phyloP scores from a whole-genome alignment of 1,140 invertebrate species.

The Zaprionus africanus region DNA sequence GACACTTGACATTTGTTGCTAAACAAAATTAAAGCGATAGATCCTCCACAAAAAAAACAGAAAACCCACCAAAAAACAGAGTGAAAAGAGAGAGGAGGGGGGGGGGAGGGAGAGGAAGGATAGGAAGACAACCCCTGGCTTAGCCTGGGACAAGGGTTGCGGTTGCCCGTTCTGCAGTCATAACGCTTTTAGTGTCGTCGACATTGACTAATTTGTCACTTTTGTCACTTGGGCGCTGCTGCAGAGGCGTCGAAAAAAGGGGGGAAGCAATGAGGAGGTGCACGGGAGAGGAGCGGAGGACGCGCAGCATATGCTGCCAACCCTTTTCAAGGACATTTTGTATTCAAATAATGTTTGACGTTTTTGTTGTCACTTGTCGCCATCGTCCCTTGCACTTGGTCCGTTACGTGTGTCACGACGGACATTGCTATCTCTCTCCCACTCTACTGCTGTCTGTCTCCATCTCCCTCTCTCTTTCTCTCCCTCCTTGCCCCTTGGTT shows the following conservation, averaged over 20 bases:
- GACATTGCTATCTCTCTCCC: background rate
- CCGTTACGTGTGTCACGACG: constrained; percentile 32
- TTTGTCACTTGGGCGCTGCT: constrained; percentile 59
- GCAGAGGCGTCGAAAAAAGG: background rate
- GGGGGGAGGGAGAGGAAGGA: too few species aligned
- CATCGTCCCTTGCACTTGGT: constrained; percentile 28
- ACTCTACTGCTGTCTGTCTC: background rate
- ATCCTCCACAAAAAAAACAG: background rate
- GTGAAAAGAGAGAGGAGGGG: too few species aligned
- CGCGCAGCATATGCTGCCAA: constrained; percentile 35
- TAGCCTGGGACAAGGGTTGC: constrained; percentile 36
- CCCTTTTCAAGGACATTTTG: constrained; percentile 77
- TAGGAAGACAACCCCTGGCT: constrained; percentile 1
- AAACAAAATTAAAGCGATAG: constrained; percentile 33
- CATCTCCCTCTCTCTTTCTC: background rate
- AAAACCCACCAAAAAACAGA: background rate
- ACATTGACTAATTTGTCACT: constrained; percentile 75
- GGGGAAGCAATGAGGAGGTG: background rate
- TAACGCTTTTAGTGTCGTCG: constrained; percentile 67
- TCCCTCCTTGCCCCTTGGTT: background rate
- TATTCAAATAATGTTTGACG: constrained; percentile 78
- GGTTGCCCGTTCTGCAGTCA: constrained; percentile 46
- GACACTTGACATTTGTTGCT: constrained; percentile 33
- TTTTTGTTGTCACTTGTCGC: constrained; percentile 40
- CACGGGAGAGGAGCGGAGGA: background rate